Percentiles rank a stretch among this genome's conserved stretches.
These are phyloP conservation scores for Helleia helle DNA, from an alignment of 2,888 invertebrate genomes.

Conservation along the genomic window DNA sequence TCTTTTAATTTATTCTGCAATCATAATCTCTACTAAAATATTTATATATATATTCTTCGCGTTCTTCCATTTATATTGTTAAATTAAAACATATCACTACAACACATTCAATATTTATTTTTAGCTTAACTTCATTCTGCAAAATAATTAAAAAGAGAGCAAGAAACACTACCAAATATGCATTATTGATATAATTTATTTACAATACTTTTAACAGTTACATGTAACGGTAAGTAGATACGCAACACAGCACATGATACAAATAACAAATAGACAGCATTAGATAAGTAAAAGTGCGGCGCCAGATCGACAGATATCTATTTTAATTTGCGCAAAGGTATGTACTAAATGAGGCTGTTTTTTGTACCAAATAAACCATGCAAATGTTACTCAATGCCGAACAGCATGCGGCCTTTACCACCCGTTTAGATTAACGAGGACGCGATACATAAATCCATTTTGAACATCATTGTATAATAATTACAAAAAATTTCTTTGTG, in stretches of 20 bases:
- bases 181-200: conserved; percentile 16
- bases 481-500: too few species aligned
- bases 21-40: too few species aligned
- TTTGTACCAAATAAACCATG: conserved; percentile 39
- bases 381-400: conserved; percentile 48
- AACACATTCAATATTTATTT: too few species aligned
- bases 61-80: too few species aligned
- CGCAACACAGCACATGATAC: conserved; percentile 48
- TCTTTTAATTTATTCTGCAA: too few species aligned
- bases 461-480: too few species aligned
- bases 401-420: conserved; percentile 43
- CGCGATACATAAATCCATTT: too few species aligned
- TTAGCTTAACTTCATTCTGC: too few species aligned
- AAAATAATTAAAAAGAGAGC: too few species aligned
- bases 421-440: conserved; percentile 40
- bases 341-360: background rate
- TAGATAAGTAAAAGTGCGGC: conserved; percentile 57
- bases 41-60: too few species aligned
- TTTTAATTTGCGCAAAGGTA: background rate
- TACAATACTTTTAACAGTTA: conserved; percentile 24
- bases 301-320: conserved; percentile 42
- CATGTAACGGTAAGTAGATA: conserved; percentile 31
- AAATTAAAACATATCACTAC: too few species aligned
- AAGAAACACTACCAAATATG: too few species aligned
- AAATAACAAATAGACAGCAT: conserved; percentile 35